These are phyloP conservation scores for Tryphoninae sp. DNA, from an alignment of 2,888 invertebrate genomes.

Conservation along the genomic window DNA sequence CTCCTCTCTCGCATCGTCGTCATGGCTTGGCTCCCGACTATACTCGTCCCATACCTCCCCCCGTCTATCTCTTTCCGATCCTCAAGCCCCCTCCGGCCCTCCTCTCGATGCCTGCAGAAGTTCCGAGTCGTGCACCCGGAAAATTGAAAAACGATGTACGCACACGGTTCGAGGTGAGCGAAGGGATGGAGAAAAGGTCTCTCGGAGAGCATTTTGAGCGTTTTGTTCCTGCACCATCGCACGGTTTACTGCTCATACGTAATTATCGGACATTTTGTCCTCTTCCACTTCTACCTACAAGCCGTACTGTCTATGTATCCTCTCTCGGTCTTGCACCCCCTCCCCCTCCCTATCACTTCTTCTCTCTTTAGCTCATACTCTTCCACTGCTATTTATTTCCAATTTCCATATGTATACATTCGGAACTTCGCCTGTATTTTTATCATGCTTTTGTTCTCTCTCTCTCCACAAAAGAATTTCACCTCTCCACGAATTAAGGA, in stretches of 20 bases:
- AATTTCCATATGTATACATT: conserved; percentile 63
- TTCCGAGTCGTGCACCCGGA: conserved; percentile 59
- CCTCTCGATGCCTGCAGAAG: conserved; percentile 33
- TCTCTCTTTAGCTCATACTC: conserved; percentile 8
- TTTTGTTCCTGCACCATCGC: conserved; percentile 62
- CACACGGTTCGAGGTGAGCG: conserved; percentile 35
- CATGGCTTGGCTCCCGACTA: conserved; percentile 22
- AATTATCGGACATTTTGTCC: conserved; percentile 74
- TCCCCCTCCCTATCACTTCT: conserved; percentile 20
- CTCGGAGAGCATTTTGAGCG: conserved; percentile 59
- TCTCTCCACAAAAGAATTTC: background rate
- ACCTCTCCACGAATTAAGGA: background rate
- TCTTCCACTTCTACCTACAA: conserved; percentile 53
- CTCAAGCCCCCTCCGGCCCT: background rate
- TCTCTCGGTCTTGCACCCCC: conserved; percentile 8
- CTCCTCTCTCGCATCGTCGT: conserved; percentile 45
- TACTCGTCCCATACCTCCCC: conserved; percentile 18
- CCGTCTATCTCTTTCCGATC: conserved; percentile 25
- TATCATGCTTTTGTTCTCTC: conserved; percentile 54
- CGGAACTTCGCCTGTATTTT: conserved; percentile 66
- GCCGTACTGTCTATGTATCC: conserved; percentile 21
- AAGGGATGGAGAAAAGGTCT: conserved; percentile 38
- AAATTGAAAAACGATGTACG: conserved; percentile 61
- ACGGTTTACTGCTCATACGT: conserved; percentile 74
- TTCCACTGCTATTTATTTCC: conserved; percentile 58